Base-by-base conservation (phyloP, 2,888 invertebrate genomes). In the Parnassius smintheus region DNA sequence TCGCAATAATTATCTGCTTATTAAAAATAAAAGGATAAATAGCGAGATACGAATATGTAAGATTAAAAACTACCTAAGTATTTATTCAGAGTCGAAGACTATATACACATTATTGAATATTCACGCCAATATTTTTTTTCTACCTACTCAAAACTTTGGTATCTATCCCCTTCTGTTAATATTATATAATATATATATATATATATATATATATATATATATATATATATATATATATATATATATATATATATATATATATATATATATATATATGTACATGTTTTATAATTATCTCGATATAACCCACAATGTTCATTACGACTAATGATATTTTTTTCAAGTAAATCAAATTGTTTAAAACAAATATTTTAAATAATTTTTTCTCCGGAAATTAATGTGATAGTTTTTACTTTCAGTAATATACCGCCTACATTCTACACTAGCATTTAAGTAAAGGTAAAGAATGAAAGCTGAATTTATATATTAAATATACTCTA, bases 401-500 rank as follows among this genome's bases (percentile, higher is more conserved):
- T 35, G 35, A 35, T 35, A 35, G 35, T 35, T 35, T 35, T 35
- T 35, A 35, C 35, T 35, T 35, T 35, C 35, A 35, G 35, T 35
- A 35, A 1, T 35, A 35, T 7, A 35, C 35, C 35, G 35, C 8
- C 13, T 48, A 56, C 46, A 46, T 25, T 13, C 13, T 18, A 25
- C n/a, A 49, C 55, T 61, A 61, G 12, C 22, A 49, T 13, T 49
- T 13, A 0, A 49, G 8, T 49, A 13, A 49, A 13, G 13, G 4
- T 13, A 13, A 49, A 13, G 13, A 41, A 50, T 51, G 4, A 49
- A 62, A 59, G 56, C 63, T 25, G 51, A 56, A 51, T 50, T 45
- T 13, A 18, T 48, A 46, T 70, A 73, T 73, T 75, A 67, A 72
- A 73, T 70, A 69, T 69, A 75, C 74, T 71, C 71, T 74, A 72